Conservation (phyloP, 2,797 vertebrate species). For the Otolemur crassicaudatus region DNA sequence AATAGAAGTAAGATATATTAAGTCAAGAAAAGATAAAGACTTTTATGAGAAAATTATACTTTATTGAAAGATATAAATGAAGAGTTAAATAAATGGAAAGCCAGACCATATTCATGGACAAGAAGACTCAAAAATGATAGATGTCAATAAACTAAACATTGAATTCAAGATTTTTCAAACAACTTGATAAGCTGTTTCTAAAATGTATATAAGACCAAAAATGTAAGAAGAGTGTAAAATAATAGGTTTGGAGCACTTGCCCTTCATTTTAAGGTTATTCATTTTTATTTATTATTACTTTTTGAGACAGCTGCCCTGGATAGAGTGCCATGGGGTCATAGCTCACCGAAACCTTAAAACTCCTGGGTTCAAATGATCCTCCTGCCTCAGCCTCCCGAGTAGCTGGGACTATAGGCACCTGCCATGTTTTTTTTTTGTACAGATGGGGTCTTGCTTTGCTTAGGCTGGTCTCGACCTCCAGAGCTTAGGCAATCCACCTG, state of each 20-base stretch:
- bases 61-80: not conserved
- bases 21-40: not conserved
- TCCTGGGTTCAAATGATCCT: no score
- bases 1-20: not conserved
- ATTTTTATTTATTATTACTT: not conserved
- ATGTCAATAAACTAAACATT: not conserved
- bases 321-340: no score
- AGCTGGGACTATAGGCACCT: no score
- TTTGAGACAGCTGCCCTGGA: not conserved
- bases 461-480: no score
- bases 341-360: no score
- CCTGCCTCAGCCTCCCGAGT: no score
- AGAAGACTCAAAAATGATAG: not conserved
- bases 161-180: conserved; percentile 7
- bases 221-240: not conserved
- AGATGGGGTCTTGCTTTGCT: no score
- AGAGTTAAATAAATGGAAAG: not conserved
- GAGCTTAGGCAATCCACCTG: no score
- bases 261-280: not conserved
- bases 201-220: not conserved
- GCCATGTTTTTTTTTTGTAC: no score
- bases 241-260: not conserved
- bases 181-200: not conserved
- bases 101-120: not conserved
- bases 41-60: not conserved